Evolutionary conservation across 1,140 invertebrate genomes (phyloP), one percentile per base, ranked within the genome.

Genomic region (Frieseomelitta varia): DNA sequence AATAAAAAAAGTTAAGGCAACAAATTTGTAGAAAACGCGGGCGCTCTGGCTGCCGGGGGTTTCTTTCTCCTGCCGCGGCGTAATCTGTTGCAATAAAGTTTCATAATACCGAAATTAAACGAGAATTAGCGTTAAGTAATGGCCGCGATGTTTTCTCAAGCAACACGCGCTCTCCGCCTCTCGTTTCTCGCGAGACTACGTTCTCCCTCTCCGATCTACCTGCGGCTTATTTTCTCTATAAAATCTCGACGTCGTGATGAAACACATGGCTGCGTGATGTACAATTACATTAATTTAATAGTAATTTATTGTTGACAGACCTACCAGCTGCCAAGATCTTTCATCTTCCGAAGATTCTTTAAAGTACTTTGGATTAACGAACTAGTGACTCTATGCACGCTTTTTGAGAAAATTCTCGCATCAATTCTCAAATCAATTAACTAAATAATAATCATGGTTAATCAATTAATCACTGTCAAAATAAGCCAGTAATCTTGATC

Each of bases 91-190:
- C 17, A 53, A 53, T 72, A 72, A 72, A 72, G 69, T 72, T 72
- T 72, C 69, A 55, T 74, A 74, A 74, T 30, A 34, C 51, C 51
- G 51, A 30, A 74, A 74, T 74, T 30, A 74, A 74, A 74, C 51
- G 51, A 27, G 72, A 55, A 74, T 74, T 72, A 72, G n/a, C n/a
- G 69, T 51, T 72, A 72, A 72, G n/a, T 72, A 72, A 72, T 53
- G 69, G 69, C 69, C 17, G 47, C 69, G 47, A 51, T 72, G 69
- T 72, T 72, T 72, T 51, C 69, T 72, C 39, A 27, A 51, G 47
- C 69, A 72, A 72, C 69, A 51, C 69, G 47, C 47, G 24, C 69
- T 72, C n/a, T 14, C 69, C 10, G 24, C 73, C 51, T 47, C 34
- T 24, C 15, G 24, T 72, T 47, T 63, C 55, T 51, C 34, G 15